phyloP scores from a whole-genome alignment of 1,140 invertebrate genomes.

The Drosophila sp. region DNA sequence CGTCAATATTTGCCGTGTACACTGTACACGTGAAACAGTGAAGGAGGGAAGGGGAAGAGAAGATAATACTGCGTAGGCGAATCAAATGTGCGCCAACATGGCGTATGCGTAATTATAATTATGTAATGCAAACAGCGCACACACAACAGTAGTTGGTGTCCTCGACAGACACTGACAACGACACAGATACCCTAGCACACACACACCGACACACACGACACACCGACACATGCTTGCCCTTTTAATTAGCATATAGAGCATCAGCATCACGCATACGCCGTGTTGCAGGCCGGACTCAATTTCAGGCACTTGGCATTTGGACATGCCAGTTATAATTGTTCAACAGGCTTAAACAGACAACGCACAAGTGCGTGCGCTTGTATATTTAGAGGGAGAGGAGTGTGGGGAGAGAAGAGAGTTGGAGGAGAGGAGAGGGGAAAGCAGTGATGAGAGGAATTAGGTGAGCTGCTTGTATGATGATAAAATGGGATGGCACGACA shows the following conservation, averaged over 20 bases:
- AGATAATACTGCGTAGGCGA: constrained; percentile 23
- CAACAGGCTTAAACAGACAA: constrained; percentile 76
- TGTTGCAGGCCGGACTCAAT: constrained; percentile 75
- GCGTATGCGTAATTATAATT: constrained; percentile 81
- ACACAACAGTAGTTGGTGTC: constrained; percentile 13
- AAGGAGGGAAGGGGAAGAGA: constrained; percentile 15
- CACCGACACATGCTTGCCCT: constrained; percentile 50
- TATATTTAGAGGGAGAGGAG: background rate
- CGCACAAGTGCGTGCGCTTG: constrained; percentile 37
- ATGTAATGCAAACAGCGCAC: constrained; percentile 75
- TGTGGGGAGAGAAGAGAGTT: no score
- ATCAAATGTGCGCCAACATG: constrained; percentile 72
- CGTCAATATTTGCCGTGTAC: constrained; percentile 61
- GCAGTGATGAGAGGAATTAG: background rate
- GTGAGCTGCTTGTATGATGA: constrained; percentile 24
- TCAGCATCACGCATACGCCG: constrained; percentile 78
- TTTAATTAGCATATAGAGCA: constrained; percentile 81
- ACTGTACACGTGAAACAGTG: no score
- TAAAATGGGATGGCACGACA: constrained; percentile 57
- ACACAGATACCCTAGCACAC: constrained; percentile 5
- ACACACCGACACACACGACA: constrained; percentile 13
- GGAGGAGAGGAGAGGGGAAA: background rate
- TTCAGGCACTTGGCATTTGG: constrained; percentile 81
- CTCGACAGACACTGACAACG: constrained; percentile 30
- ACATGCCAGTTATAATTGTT: constrained; percentile 79